These are phyloP conservation scores for Hydrocynus forskahlii DNA, from an alignment of 2,797 vertebrate species.

Conservation along the genomic window DNA sequence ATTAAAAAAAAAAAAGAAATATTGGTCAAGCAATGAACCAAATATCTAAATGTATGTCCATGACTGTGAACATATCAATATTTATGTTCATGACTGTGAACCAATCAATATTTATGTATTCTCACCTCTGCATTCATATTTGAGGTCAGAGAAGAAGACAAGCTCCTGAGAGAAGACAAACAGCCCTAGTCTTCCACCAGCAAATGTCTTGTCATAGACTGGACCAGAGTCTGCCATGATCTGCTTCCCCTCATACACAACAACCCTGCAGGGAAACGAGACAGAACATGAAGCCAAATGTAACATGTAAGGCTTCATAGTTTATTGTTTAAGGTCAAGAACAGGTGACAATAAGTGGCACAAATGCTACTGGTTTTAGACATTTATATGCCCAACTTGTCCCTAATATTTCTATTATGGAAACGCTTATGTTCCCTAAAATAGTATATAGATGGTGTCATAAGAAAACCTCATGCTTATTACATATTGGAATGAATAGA, in stretches of 20 bases:
- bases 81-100: neutral
- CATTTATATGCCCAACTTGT: neutral
- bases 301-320: neutral
- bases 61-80: neutral
- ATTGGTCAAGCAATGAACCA: conserved; percentile 18
- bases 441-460: too few relatives aligned
- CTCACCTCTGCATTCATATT: conserved; percentile 95
- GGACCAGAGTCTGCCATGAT: conserved; percentile 95
- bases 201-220: conserved; percentile 91
- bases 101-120: neutral
- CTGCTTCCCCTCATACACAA: conserved; percentile 92
- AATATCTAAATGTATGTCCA: neutral
- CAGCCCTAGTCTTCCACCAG: conserved; percentile 91
- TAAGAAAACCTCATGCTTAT: too few relatives aligned
- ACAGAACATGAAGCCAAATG: conserved; percentile 22
- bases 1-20: conserved; percentile 28
- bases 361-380: neutral
- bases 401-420: too few relatives aligned
- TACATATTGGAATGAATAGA: too few relatives aligned
- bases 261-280: conserved; percentile 77
- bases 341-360: neutral
- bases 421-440: too few relatives aligned
- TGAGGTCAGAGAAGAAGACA: conserved; percentile 96
- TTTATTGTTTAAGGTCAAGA: neutral
- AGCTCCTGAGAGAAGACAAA: conserved; percentile 99